Conservation (phyloP, 2,113 vertebrate species). For the Physeter macrocephalus region DNA sequence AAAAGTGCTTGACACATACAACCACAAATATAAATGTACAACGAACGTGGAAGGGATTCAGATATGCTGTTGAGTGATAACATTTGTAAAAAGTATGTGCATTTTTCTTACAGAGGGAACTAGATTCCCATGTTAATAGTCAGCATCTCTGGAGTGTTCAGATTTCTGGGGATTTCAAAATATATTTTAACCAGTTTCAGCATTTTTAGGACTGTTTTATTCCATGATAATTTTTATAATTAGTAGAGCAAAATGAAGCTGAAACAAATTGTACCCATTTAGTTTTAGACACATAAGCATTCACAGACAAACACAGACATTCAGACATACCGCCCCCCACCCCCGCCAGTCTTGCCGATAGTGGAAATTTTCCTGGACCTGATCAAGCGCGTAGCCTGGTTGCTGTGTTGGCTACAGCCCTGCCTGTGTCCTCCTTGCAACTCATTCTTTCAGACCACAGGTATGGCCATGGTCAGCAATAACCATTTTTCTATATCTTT, state of each 20-base stretch:
- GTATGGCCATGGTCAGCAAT: background rate
- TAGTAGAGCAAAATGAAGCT: slow-evolving; percentile 6
- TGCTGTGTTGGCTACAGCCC: background rate
- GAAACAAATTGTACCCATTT: background rate
- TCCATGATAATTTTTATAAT: background rate
- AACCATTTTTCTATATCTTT: background rate
- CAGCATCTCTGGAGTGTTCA: background rate
- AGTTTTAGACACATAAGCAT: background rate
- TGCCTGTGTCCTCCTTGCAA: background rate
- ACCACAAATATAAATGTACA: background rate
- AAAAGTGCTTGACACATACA: slow-evolving; percentile 4
- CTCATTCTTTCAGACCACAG: slow-evolving; percentile 28
- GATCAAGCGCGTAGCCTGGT: background rate
- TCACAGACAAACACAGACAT: background rate
- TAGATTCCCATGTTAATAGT: background rate
- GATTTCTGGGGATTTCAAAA: background rate
- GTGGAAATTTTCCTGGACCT: slow-evolving; percentile 28
- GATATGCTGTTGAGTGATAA: background rate
- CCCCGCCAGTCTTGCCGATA: background rate
- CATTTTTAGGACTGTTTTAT: slow-evolving; percentile 39
- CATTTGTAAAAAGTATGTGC: slow-evolving; percentile 6
- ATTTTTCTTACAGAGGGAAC: background rate
- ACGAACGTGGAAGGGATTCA: background rate
- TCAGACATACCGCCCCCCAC: background rate
- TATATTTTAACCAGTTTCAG: slow-evolving; percentile 1